Percentiles rank a stretch among this genome's conserved stretches.
Conservation (phyloP, 2,797 vertebrate genomes). For the Streptopelia turtur region DNA sequence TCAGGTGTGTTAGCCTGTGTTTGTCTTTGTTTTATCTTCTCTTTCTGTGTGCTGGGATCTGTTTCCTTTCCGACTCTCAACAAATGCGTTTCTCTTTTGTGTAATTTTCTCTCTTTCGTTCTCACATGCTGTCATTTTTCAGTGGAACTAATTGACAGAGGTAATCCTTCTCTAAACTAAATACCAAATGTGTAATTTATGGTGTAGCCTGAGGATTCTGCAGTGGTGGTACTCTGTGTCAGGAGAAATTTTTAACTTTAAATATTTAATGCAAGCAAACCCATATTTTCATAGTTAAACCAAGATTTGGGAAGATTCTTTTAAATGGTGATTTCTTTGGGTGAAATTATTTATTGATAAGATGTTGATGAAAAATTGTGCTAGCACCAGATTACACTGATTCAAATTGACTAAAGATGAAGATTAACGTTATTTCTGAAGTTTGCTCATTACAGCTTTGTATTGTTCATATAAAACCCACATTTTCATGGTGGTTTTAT, state of each 20-base stretch:
- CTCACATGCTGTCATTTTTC: slow-evolving; percentile 67
- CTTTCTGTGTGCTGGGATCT: neutral
- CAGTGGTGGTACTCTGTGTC: neutral
- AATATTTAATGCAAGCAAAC: neutral
- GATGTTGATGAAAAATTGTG: neutral
- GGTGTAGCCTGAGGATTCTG: neutral
- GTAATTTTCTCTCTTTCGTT: slow-evolving; percentile 63
- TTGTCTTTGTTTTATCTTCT: neutral
- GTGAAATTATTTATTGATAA: neutral
- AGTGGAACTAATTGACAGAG: slow-evolving; percentile 67
- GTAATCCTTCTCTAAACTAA: slow-evolving; percentile 63
- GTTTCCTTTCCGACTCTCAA: slow-evolving; percentile 16
- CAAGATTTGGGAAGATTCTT: neutral
- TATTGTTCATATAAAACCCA: neutral
- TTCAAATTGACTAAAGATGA: neutral
- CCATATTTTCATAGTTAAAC: neutral
- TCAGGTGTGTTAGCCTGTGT: neutral
- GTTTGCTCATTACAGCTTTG: neutral
- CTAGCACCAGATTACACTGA: neutral
- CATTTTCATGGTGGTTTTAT: neutral
- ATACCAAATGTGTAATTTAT: neutral
- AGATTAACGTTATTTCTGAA: neutral
- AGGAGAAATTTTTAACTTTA: neutral
- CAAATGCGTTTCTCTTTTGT: slow-evolving; percentile 42
- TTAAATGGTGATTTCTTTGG: neutral